A percentile compares a stretch with the other conserved stretches of the same genome.
phyloP scores from a whole-genome alignment of 2,113 vertebrate species.

The Myanophis thanlyinensis region DNA sequence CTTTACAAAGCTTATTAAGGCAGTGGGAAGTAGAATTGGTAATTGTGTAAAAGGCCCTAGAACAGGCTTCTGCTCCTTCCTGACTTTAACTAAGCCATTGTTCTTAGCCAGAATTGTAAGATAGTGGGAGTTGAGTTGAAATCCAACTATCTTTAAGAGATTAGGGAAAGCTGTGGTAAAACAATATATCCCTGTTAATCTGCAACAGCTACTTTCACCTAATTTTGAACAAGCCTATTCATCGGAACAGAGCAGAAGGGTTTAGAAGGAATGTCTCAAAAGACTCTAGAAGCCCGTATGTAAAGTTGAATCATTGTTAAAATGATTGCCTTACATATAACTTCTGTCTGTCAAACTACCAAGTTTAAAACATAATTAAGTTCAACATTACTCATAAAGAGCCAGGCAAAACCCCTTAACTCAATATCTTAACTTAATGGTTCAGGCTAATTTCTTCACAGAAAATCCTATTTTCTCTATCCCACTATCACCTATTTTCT shows the following conservation, averaged over 20 bases:
- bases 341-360: background rate
- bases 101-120: background rate
- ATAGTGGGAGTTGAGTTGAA: background rate
- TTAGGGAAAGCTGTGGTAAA: background rate
- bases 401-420: background rate
- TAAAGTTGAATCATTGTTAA: background rate
- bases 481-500: background rate
- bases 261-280: background rate
- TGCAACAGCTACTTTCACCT: background rate
- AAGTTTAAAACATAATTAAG: background rate
- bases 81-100: background rate
- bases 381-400: background rate
- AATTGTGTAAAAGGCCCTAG: background rate
- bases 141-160: background rate
- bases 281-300: background rate
- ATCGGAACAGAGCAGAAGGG: background rate
- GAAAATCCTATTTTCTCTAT: background rate
- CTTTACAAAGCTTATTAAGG: background rate
- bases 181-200: background rate
- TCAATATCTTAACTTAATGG: background rate
- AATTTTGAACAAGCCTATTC: background rate
- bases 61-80: background rate
- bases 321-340: background rate
- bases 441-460: background rate
- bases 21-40: background rate